phyloP scores from a whole-genome alignment of 1,140 invertebrate species.

The Drosophila sechellia region DNA sequence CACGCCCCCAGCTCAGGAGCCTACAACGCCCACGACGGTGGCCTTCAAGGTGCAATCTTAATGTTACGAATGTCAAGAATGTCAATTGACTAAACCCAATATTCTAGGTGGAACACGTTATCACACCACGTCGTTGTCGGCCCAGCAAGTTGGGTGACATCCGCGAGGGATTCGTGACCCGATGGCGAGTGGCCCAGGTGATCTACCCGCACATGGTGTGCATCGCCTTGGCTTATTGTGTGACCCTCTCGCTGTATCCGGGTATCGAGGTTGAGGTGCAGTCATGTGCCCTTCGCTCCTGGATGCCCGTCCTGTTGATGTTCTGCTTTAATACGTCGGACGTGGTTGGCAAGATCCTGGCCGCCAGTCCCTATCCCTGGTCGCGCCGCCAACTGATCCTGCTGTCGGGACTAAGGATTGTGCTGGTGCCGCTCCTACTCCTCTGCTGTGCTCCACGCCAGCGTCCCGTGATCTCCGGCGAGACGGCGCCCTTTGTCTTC shows the following conservation, averaged over 20 bases:
- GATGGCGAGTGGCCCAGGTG: constrained; percentile 91
- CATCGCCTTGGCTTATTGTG: constrained; percentile 93
- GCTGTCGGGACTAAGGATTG: constrained; percentile 88
- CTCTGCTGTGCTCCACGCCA: constrained; percentile 91
- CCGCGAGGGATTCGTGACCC: constrained; percentile 87
- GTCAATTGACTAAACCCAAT: too few species aligned
- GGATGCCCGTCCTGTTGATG: constrained; percentile 97
- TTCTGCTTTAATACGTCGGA: constrained; percentile 94
- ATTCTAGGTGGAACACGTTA: constrained; percentile 89
- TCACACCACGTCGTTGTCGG: constrained; percentile 87
- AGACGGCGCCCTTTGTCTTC: constrained; percentile 87
- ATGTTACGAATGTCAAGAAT: too few species aligned
- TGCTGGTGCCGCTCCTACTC: constrained; percentile 92
- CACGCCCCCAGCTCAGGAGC: constrained; percentile 74
- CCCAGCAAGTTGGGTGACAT: constrained; percentile 82
- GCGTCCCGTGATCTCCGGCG: constrained; percentile 89
- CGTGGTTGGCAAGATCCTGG: constrained; percentile 93
- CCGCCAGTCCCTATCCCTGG: constrained; percentile 92
- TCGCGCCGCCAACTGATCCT: constrained; percentile 90
- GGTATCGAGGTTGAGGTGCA: constrained; percentile 95
- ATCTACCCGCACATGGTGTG: constrained; percentile 96
- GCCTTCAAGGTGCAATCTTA: constrained; percentile 86
- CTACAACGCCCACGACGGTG: constrained; percentile 78
- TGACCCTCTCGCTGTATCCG: constrained; percentile 94
- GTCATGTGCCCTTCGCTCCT: constrained; percentile 91